phyloP scores from a whole-genome alignment of 2,113 vertebrate genomes.

The Maccullochella peelii region DNA sequence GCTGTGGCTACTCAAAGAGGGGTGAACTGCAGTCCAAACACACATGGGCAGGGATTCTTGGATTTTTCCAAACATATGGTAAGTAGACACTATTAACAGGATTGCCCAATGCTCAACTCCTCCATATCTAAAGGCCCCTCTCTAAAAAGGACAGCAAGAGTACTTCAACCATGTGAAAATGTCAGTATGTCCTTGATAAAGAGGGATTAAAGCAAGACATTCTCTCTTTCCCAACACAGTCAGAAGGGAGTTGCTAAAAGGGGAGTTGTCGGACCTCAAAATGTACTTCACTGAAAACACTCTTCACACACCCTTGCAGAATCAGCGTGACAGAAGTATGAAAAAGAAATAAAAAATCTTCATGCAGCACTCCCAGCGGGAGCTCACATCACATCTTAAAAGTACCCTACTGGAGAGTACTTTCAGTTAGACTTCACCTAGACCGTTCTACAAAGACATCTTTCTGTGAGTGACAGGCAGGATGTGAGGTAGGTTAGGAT shows the following conservation, averaged over 20 bases:
- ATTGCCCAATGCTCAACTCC: constrained; percentile 13
- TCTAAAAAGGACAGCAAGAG: constrained; percentile 13
- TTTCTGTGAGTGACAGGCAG: constrained; percentile 5
- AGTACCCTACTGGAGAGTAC: constrained; percentile 41
- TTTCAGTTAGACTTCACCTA: constrained; percentile 40
- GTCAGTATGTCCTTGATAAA: constrained; percentile 63
- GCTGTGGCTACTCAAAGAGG: background rate
- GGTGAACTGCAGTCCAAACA: constrained; percentile 24
- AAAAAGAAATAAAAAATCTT: constrained; percentile 56
- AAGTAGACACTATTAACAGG: constrained; percentile 25
- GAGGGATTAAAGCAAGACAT: constrained; percentile 22
- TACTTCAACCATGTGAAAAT: constrained; percentile 51
- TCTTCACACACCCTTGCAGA: constrained; percentile 50
- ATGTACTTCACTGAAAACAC: constrained; percentile 57
- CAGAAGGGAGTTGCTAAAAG: constrained; percentile 54
- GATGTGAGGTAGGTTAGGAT: constrained; percentile 5
- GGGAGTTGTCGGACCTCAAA: constrained; percentile 46
- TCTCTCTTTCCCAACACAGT: constrained; percentile 26
- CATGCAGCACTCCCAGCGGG: constrained; percentile 49
- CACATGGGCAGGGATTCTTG: background rate
- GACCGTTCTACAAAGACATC: constrained; percentile 39
- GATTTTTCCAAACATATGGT: constrained; percentile 18
- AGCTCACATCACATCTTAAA: constrained; percentile 48
- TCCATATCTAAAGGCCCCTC: constrained; percentile 6
- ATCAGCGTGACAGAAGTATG: constrained; percentile 52